Evolutionary conservation across 1,140 invertebrate species (phyloP).

Genomic region (Nebria ingens): DNA sequence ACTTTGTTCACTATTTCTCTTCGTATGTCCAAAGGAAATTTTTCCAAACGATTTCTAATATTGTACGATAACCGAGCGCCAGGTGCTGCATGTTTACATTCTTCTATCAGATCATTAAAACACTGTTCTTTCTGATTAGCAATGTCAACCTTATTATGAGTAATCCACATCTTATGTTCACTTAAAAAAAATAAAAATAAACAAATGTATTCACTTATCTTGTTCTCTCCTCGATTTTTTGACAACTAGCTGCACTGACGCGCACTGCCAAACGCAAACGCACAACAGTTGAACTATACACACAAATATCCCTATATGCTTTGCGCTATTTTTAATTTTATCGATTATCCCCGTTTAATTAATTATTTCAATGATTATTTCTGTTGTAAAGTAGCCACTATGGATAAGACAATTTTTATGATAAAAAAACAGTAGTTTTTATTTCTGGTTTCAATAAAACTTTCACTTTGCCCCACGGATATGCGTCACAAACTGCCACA

Average conservation of each 20-base stretch:
- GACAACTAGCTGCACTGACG: background rate
- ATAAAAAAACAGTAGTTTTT: too few relatives aligned
- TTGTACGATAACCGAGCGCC: slow-evolving; percentile 54
- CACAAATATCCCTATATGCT: too few relatives aligned
- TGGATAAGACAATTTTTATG: too few relatives aligned
- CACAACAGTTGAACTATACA: too few relatives aligned
- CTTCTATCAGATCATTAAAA: slow-evolving; percentile 55
- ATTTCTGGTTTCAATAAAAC: too few relatives aligned
- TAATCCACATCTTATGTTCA: slow-evolving; percentile 31
- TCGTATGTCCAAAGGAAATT: slow-evolving; percentile 43
- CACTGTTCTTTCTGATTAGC: slow-evolving; percentile 44
- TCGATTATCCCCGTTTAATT: too few relatives aligned
- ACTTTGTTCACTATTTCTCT: slow-evolving; percentile 51
- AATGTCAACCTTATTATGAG: slow-evolving; percentile 34
- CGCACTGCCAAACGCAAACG: background rate
- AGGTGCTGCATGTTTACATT: slow-evolving; percentile 56
- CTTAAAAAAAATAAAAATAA: slow-evolving; percentile 3
- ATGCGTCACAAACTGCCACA: too few relatives aligned
- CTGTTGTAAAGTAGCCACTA: too few relatives aligned
- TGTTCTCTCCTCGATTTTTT: background rate
- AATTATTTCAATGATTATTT: too few relatives aligned
- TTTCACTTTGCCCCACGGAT: too few relatives aligned
- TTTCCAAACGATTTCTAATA: slow-evolving; percentile 52
- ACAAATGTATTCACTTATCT: background rate
- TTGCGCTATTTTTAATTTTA: too few relatives aligned